Evolutionary conservation across 2,797 vertebrate genomes (phyloP).

Genomic region (Alectoris magna): DNA sequence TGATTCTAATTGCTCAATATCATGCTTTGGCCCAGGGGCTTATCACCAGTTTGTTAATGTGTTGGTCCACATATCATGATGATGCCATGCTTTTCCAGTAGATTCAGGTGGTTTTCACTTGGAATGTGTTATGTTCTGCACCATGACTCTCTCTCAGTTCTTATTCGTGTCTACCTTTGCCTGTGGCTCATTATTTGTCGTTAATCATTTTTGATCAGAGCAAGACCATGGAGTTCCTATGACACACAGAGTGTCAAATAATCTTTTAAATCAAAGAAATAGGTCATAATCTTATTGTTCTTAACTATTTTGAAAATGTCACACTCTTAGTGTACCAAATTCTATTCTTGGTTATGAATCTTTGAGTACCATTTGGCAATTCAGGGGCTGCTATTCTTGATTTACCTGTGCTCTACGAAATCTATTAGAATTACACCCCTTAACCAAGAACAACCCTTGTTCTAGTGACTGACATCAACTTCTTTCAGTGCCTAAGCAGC

Average conservation of each 20-base stretch:
- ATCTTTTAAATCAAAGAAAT: not conserved
- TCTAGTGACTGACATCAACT: not conserved
- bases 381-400: not conserved
- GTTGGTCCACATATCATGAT: too few species aligned
- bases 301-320: not conserved
- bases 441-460: not conserved
- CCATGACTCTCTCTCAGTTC: not conserved
- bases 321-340: not conserved
- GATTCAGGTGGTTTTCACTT: not conserved
- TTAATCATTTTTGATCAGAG: not conserved
- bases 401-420: not conserved
- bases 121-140: not conserved
- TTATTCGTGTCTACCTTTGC: not conserved
- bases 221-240: not conserved
- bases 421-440: not conserved
- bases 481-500: not conserved
- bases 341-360: not conserved
- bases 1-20: not conserved
- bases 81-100: not conserved
- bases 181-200: not conserved
- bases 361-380: not conserved
- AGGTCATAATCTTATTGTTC: not conserved
- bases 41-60: not conserved
- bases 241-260: not conserved
- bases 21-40: not conserved